Evolutionary conservation across 2,113 vertebrate genomes (phyloP).

Genomic region (Mellivora capensis): DNA sequence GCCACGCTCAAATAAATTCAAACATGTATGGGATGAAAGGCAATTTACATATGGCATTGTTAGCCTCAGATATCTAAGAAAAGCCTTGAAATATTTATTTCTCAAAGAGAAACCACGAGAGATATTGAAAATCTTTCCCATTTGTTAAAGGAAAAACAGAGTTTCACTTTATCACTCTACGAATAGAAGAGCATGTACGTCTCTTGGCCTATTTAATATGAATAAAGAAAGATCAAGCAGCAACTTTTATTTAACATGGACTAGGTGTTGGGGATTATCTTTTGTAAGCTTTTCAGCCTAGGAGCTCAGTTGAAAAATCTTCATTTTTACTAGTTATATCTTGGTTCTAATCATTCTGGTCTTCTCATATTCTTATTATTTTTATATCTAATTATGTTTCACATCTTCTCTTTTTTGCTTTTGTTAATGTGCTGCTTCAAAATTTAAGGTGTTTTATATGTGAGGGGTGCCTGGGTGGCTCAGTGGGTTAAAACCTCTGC

Average conservation of each 20-base stretch:
- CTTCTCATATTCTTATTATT: neutral
- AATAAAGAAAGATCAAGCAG: neutral
- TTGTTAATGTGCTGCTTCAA: neutral
- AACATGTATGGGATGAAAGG: neutral
- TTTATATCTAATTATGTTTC: slow-evolving; percentile 11
- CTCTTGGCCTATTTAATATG: slow-evolving; percentile 14
- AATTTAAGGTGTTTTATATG: neutral
- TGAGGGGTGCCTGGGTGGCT: no score
- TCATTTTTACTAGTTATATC: neutral
- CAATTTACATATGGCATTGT: neutral
- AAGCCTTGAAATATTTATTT: neutral
- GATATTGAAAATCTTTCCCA: neutral
- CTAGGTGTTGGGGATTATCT: neutral
- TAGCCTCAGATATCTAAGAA: neutral
- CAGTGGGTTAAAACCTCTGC: no score
- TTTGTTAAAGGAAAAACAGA: slow-evolving; percentile 15
- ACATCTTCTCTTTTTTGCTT: neutral
- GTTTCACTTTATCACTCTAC: neutral
- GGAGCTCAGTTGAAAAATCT: neutral
- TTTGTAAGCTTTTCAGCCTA: neutral
- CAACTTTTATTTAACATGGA: slow-evolving; percentile 9
- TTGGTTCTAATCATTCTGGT: neutral
- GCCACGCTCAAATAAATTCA: neutral
- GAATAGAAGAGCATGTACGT: neutral
- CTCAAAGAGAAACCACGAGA: slow-evolving; percentile 18